Evolutionary conservation across 2,113 vertebrate genomes (phyloP).

Genomic region (Pelobates fuscus): DNA sequence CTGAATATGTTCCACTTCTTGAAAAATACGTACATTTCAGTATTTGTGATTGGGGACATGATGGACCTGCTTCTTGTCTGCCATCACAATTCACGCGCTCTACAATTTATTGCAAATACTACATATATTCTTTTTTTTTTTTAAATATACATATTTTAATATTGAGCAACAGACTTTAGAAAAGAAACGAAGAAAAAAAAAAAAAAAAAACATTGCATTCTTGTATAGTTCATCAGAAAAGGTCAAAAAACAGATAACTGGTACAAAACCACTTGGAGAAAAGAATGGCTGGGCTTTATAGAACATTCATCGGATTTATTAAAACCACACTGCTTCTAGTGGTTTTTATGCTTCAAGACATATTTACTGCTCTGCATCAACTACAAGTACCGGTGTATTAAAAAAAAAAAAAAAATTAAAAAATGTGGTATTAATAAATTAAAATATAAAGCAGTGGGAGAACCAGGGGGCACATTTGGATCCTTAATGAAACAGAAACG

Average conservation of each 20-base stretch:
- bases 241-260: not conserved
- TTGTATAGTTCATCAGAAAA: not conserved
- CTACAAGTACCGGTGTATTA: too few species aligned
- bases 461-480: not conserved
- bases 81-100: too few species aligned
- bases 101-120: too few species aligned
- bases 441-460: not conserved
- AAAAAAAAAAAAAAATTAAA: not conserved
- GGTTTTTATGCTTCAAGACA: not conserved
- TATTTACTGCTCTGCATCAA: not conserved
- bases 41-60: too few species aligned
- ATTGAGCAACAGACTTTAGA: too few species aligned
- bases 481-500: not conserved
- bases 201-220: too few species aligned
- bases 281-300: not conserved
- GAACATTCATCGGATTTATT: not conserved
- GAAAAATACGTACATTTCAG: too few species aligned
- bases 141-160: too few species aligned
- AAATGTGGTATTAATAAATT: not conserved
- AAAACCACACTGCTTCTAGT: not conserved
- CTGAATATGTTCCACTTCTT: too few species aligned
- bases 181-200: too few species aligned
- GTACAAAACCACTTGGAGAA: not conserved
- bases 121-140: too few species aligned
- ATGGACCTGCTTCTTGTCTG: too few species aligned